These are phyloP conservation scores for Uropsilus gracilis DNA, from an alignment of 2,113 vertebrate genomes.

Conservation along the genomic window DNA sequence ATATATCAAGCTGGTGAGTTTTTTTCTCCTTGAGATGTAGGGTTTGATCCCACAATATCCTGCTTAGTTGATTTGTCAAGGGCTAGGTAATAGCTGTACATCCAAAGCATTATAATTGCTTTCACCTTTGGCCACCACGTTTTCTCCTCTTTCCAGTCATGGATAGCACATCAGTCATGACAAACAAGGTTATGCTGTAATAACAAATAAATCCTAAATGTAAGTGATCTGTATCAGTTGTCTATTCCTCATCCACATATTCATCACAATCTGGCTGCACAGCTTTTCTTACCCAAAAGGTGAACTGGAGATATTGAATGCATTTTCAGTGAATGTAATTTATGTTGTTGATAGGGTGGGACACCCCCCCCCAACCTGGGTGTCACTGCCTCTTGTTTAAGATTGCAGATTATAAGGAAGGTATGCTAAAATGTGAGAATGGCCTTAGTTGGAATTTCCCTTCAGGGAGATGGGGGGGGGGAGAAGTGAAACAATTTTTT, in stretches of 20 bases:
- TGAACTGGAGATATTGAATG: background rate
- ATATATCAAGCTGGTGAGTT: background rate
- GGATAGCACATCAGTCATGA: background rate
- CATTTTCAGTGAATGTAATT: background rate
- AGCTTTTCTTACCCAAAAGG: background rate
- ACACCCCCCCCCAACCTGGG: too few species aligned
- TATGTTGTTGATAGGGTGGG: too few species aligned
- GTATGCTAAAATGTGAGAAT: too few species aligned
- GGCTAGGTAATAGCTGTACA: background rate
- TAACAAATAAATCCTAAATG: constrained; percentile 28
- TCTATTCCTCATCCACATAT: background rate
- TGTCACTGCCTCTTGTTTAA: too few species aligned
- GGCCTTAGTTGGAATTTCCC: too few species aligned
- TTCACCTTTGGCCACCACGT: background rate
- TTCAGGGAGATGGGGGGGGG: too few species aligned
- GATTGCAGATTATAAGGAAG: too few species aligned
- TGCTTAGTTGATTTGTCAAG: background rate
- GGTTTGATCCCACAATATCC: background rate
- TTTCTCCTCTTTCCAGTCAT: background rate
- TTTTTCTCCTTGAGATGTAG: background rate
- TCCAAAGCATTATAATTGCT: background rate
- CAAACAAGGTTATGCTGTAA: background rate
- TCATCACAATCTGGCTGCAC: background rate
- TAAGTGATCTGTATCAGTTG: background rate
- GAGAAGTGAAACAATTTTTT: too few species aligned